Evolutionary conservation across 2,888 invertebrate genomes (phyloP).

Genomic region (Ennomos quercinarius): DNA sequence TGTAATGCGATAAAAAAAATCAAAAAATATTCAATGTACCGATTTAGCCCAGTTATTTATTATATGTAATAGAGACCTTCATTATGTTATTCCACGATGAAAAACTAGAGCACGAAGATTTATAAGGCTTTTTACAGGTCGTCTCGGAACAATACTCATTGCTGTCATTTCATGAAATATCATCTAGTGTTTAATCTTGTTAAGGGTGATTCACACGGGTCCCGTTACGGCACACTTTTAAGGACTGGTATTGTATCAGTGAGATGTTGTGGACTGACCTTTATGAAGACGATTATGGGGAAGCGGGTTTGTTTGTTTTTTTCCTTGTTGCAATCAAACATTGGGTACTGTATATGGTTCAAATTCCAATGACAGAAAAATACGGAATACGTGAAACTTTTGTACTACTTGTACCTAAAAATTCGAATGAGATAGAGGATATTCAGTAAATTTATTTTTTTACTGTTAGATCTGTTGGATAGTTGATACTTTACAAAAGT

Average conservation of each 20-base stretch:
- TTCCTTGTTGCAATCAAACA: constrained; percentile 5
- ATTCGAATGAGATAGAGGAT: neutral
- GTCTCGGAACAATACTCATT: constrained; percentile 20
- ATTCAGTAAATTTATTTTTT: no score
- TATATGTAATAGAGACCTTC: no score
- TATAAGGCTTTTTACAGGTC: constrained; percentile 24
- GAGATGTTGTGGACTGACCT: constrained; percentile 25
- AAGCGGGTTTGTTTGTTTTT: constrained; percentile 31
- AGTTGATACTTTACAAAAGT: no score
- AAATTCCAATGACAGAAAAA: neutral
- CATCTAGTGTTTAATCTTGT: constrained; percentile 24
- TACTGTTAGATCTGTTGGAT: no score
- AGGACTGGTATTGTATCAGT: constrained; percentile 33
- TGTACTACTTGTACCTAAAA: no score
- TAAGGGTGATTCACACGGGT: constrained; percentile 40
- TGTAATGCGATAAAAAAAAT: no score
- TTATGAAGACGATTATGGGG: constrained; percentile 32
- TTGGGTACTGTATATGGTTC: neutral
- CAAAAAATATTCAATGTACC: no score
- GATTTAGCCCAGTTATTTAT: no score
- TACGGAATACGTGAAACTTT: neutral
- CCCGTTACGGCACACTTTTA: constrained; percentile 45
- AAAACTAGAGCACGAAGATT: constrained; percentile 20
- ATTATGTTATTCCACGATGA: neutral
- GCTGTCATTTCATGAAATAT: constrained; percentile 31